Conservation (phyloP, 2,888 invertebrate genomes). For the Pandemis corylana region DNA sequence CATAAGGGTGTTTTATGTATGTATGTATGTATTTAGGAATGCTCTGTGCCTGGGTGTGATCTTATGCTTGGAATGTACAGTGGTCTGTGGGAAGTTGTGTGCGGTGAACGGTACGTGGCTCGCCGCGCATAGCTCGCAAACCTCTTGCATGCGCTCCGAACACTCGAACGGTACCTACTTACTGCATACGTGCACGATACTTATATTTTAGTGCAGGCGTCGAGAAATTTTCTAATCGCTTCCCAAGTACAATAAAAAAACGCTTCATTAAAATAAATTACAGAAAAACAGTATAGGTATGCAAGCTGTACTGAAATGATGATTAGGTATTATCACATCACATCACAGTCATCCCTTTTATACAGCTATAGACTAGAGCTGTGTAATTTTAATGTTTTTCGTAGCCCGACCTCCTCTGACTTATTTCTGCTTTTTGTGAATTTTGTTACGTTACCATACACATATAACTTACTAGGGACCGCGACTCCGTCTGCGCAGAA, state of each 20-base stretch:
- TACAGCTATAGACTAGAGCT: too few species aligned
- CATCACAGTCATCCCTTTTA: too few species aligned
- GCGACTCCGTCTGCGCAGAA: too few species aligned
- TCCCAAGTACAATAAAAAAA: background rate
- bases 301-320: too few species aligned
- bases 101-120: constrained; percentile 50
- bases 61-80: constrained; percentile 59
- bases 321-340: too few species aligned
- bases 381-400: too few species aligned
- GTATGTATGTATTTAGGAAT: constrained; percentile 39
- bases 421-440: too few species aligned
- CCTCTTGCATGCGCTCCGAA: constrained; percentile 52
- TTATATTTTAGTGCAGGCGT: background rate
- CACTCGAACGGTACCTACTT: constrained; percentile 34
- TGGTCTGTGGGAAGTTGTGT: constrained; percentile 22
- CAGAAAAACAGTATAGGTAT: background rate
- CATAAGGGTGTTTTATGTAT: too few species aligned
- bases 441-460: too few species aligned
- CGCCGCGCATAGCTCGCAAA: constrained; percentile 57
- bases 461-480: too few species aligned
- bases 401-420: too few species aligned
- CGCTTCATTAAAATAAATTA: background rate
- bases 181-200: constrained; percentile 39
- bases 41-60: constrained; percentile 51
- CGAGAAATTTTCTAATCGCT: constrained; percentile 12